These are phyloP conservation scores for Drosophila yooni DNA, from an alignment of 2,888 invertebrate species.

Conservation along the genomic window DNA sequence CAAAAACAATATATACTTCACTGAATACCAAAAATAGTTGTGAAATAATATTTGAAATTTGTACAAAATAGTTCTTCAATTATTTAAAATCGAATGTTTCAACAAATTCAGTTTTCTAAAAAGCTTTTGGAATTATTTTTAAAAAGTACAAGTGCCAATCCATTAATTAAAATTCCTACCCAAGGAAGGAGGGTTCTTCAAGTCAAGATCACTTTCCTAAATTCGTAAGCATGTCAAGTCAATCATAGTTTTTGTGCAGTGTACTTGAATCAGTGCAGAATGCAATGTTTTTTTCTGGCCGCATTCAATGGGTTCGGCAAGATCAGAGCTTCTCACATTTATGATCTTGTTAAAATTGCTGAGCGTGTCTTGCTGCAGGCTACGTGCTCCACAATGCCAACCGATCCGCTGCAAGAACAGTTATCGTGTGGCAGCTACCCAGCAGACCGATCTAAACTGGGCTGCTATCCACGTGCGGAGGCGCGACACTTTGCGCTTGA, in stretches of 20 bases:
- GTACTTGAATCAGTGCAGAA: neutral
- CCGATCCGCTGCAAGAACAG: slow-evolving; percentile 68
- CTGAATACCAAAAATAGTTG: neutral
- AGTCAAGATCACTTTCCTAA: neutral
- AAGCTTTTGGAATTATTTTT: neutral
- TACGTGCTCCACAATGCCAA: slow-evolving; percentile 57
- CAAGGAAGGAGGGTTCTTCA: neutral
- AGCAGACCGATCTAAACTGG: neutral
- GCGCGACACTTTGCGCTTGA: slow-evolving; percentile 69
- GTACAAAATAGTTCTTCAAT: neutral
- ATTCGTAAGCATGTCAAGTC: neutral
- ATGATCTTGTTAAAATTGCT: slow-evolving; percentile 79
- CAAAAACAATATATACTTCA: neutral
- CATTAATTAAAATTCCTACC: too few species aligned
- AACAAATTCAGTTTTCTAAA: neutral
- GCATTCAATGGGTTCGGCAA: slow-evolving; percentile 57
- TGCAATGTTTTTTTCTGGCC: neutral
- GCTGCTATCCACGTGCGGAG: slow-evolving; percentile 63
- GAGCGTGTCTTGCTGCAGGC: slow-evolving; percentile 45
- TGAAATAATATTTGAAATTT: neutral
- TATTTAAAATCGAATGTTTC: neutral
- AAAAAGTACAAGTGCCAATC: neutral
- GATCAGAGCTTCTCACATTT: slow-evolving; percentile 71
- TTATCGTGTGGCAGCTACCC: slow-evolving; percentile 38
- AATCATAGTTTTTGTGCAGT: neutral